Evolutionary conservation across 2,888 invertebrate species (phyloP).

Genomic region (Leptinotarsa haldemani): DNA sequence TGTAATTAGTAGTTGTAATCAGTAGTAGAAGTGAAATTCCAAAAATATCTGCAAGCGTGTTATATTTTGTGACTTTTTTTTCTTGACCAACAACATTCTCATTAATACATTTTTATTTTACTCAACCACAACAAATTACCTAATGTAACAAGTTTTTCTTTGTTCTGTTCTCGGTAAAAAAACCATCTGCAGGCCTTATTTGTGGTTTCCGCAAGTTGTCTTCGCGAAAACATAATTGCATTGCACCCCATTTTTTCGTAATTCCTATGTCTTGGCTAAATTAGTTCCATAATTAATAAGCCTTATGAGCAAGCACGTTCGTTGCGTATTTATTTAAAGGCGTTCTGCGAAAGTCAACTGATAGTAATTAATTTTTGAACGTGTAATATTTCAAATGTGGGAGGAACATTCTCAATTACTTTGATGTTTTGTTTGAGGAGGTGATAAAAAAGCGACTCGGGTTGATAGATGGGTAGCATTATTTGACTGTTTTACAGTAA

Average conservation of each 20-base stretch:
- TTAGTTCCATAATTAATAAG: slow-evolving; percentile 2
- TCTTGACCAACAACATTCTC: too few species aligned
- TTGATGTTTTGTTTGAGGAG: too few species aligned
- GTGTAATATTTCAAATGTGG: not conserved
- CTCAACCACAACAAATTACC: not conserved
- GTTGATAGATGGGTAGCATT: too few species aligned
- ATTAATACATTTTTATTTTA: not conserved
- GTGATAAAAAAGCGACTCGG: too few species aligned
- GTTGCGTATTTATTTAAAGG: not conserved
- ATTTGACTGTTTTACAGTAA: too few species aligned
- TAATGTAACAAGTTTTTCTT: not conserved
- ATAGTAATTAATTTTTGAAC: not conserved
- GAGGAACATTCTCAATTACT: too few species aligned
- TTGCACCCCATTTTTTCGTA: not conserved
- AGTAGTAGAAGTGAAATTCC: too few species aligned
- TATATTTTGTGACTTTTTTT: too few species aligned
- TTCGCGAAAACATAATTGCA: not conserved
- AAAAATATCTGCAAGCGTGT: too few species aligned
- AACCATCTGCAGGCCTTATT: not conserved
- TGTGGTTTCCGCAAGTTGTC: not conserved
- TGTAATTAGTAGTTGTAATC: too few species aligned
- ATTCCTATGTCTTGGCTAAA: not conserved
- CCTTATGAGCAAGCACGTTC: not conserved
- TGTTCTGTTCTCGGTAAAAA: not conserved
- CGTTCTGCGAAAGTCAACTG: not conserved